Evolutionary conservation across 2,797 vertebrate genomes (phyloP).

Genomic region (Danio kyathit): DNA sequence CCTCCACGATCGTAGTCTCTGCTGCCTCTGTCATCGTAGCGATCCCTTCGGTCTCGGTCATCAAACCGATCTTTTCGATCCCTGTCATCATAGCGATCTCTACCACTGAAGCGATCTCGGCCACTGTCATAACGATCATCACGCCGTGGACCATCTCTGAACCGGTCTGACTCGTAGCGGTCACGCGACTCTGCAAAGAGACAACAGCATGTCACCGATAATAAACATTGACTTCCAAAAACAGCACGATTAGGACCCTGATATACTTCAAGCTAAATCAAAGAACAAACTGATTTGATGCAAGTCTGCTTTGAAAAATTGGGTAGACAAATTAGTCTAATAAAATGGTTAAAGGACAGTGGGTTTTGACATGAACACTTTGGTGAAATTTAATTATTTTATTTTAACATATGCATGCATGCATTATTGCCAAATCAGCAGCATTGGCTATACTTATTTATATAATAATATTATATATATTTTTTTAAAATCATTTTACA

Average conservation of each 20-base stretch:
- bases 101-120: conserved; percentile 79
- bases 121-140: conserved; percentile 84
- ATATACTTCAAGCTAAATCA: too few species aligned
- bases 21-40: conserved; percentile 48
- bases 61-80: conserved; percentile 74
- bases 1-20: conserved; percentile 62
- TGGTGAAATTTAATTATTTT: too few species aligned
- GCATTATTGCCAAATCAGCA: too few species aligned
- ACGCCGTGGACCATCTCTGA: conserved; percentile 83
- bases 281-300: too few species aligned
- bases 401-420: too few species aligned
- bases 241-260: too few species aligned
- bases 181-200: conserved; percentile 85
- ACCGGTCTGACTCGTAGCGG: conserved; percentile 88
- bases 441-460: too few species aligned
- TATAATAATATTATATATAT: too few species aligned
- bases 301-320: too few species aligned
- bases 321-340: too few species aligned
- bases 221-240: too few species aligned
- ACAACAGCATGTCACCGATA: neutral
- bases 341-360: neutral
- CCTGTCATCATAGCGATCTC: conserved; percentile 87
- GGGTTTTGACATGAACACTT: neutral
- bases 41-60: conserved; percentile 80
- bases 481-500: too few species aligned